Evolutionary conservation across 1,140 invertebrate genomes (phyloP).

Genomic region (Melipona quadrifasciata): DNA sequence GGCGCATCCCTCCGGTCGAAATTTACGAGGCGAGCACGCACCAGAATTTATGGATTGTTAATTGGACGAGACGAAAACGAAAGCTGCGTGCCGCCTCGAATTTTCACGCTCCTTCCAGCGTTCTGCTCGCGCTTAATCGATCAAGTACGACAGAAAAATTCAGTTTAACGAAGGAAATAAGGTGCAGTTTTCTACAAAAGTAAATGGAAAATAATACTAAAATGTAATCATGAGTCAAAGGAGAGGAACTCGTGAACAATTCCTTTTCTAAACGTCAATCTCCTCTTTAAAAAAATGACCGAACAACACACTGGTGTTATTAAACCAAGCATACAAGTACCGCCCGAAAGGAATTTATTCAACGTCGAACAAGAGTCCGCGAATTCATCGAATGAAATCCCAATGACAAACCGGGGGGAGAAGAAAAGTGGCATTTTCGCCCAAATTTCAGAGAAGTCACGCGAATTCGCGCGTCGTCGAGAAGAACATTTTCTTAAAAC

Average conservation of each 20-base stretch:
- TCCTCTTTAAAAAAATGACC: no score
- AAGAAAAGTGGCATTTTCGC: not conserved
- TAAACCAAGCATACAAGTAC: not conserved
- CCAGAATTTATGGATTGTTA: not conserved
- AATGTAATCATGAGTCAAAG: no score
- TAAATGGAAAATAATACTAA: no score
- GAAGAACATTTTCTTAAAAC: not conserved
- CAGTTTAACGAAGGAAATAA: no score
- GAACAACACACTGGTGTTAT: not conserved
- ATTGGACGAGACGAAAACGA: not conserved
- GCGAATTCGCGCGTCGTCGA: not conserved
- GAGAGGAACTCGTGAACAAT: no score
- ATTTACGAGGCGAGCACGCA: conserved; percentile 5
- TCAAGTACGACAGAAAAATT: no score
- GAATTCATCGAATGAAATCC: not conserved
- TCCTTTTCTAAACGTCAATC: not conserved
- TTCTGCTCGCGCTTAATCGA: not conserved
- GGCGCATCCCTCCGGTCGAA: not conserved
- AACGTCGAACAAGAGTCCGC: not conserved
- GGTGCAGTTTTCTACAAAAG: no score
- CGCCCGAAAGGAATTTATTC: not conserved
- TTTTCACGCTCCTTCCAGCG: not conserved
- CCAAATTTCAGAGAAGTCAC: not conserved
- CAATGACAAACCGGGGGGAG: no score
- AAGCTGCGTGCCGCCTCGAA: not conserved